Percentiles rank a stretch among this genome's conserved stretches.
phyloP scores from a whole-genome alignment of 2,888 invertebrate species.

The Mantis religiosa region DNA sequence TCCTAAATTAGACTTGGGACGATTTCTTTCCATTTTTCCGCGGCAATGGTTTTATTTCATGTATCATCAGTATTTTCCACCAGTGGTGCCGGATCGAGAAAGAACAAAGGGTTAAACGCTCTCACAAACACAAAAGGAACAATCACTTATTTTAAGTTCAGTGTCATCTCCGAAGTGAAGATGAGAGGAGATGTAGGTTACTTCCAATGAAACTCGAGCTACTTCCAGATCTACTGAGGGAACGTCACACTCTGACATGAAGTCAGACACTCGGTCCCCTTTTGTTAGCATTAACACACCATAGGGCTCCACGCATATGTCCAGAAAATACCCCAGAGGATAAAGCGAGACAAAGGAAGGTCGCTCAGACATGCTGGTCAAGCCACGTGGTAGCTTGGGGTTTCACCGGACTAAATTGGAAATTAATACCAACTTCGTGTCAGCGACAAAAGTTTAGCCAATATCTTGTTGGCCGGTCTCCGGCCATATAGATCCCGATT shows the following conservation, averaged over 20 bases:
- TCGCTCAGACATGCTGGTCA: neutral
- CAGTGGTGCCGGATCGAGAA: too few relatives aligned
- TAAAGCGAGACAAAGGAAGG: neutral
- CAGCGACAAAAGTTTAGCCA: neutral
- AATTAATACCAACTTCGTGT: neutral
- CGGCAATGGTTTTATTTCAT: too few relatives aligned
- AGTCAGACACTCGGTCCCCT: neutral
- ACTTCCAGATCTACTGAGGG: neutral
- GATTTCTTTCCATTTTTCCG: too few relatives aligned
- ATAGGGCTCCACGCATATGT: neutral
- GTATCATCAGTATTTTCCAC: too few relatives aligned
- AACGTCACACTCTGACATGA: neutral
- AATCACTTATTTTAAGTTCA: too few relatives aligned
- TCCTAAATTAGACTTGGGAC: too few relatives aligned
- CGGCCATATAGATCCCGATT: neutral
- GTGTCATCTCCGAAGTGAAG: too few relatives aligned
- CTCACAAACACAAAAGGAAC: too few relatives aligned
- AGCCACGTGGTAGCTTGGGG: neutral
- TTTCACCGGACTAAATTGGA: neutral
- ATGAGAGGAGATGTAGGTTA: too few relatives aligned
- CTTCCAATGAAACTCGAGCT: too few relatives aligned
- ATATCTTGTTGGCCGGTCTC: neutral
- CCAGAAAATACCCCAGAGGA: neutral
- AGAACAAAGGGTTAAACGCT: too few relatives aligned
- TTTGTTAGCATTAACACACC: neutral